Base-by-base conservation (phyloP, 2,888 invertebrate genomes). In the Crepidodera aurea region DNA sequence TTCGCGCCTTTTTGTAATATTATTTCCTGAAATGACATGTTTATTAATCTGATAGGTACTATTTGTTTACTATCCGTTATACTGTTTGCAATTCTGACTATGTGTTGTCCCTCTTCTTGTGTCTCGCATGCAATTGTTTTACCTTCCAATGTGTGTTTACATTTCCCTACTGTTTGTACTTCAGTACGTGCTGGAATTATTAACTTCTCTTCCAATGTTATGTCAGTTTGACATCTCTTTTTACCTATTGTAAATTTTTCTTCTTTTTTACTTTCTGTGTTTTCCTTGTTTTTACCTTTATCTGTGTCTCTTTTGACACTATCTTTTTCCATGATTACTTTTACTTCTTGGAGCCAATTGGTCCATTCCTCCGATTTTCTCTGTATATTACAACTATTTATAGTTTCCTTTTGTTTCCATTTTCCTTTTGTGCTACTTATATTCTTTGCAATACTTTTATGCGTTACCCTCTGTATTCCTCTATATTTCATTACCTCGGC, bases 21-120 rank as follows among this genome's bases (percentile, higher is more conserved):
- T 29, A 29, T 16, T 27, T 48, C 48, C 12, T 48, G n/a, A 5
- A 15, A 27, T 1, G 29, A 48, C 7, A 15, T 15, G 13, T 48
- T 48, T 4, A 48, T 29, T 48, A 48, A 12, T 48, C 48, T 48
- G 1, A 12, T 15, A 1, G 48, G 27, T 42, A 48, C 12, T n/a
- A 29, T 29, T 48, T 48, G 13, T 22, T n/a, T 29, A n/a, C 27
- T 48, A 19, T 8, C 5, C 15, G 22, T 12, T 13, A 48, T 13
- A 1, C 19, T 15, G 27, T 48, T 48, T 27, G 29, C 48, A 3
- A 48, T 2, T 12, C 48, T 25, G 2, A 29, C n/a, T 8, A 27
- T 19, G 5, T 7, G 7, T 19, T 42, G 42, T 10, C 42, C 15
- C 1, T 12, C 4, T 18, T 42, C 42, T n/a, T 42, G 18, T 12